These are phyloP conservation scores for Ostrea edulis DNA, from an alignment of 1,140 invertebrate species.

Conservation along the genomic window DNA sequence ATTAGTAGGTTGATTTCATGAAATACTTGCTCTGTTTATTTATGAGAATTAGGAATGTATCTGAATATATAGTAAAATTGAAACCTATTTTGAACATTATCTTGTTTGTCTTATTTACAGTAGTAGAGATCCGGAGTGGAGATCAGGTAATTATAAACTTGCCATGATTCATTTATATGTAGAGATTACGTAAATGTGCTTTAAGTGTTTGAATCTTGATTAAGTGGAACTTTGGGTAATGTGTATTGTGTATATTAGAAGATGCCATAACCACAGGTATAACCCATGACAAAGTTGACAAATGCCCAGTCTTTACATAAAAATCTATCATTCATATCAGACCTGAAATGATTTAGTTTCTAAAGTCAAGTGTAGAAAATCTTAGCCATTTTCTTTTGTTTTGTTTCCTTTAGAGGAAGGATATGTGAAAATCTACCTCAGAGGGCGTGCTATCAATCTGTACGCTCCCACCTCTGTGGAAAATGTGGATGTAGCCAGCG, in stretches of 20 bases:
- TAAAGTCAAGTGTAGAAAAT: too few relatives aligned
- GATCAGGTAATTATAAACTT: constrained; percentile 55
- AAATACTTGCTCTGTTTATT: not conserved
- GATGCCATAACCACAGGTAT: too few relatives aligned
- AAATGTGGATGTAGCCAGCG: constrained; percentile 54
- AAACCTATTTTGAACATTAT: constrained; percentile 22
- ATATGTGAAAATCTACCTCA: constrained; percentile 85
- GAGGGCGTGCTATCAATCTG: constrained; percentile 89
- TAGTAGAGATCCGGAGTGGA: constrained; percentile 61
- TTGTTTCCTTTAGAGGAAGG: constrained; percentile 69
- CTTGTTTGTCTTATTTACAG: constrained; percentile 55
- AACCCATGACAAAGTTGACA: too few relatives aligned
- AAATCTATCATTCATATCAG: too few relatives aligned
- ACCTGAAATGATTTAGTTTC: too few relatives aligned
- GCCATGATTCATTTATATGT: not conserved
- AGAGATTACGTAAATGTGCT: not conserved
- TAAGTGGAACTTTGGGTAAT: too few relatives aligned
- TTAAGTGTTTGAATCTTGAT: not conserved
- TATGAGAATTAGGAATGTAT: not conserved
- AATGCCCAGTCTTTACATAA: too few relatives aligned
- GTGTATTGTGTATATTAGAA: too few relatives aligned
- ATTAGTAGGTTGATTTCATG: not conserved
- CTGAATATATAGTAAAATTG: not conserved
- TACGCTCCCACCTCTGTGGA: constrained; percentile 86
- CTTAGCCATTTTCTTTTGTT: not conserved